Base-by-base conservation (phyloP, 2,888 invertebrate species). In the Empis stercorea region DNA sequence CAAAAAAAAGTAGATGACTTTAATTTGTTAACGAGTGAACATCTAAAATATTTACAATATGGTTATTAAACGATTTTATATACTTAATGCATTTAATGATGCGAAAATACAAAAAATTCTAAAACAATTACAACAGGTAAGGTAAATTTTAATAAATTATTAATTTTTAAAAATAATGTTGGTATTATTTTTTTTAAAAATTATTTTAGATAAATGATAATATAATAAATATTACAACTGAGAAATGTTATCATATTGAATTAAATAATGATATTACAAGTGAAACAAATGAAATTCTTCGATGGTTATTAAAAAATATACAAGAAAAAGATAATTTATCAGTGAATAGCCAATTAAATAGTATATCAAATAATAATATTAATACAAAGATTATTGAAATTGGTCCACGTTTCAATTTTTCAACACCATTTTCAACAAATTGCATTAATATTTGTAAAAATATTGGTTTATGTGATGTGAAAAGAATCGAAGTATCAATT, bases 401-500 rank as follows among this genome's bases (percentile, higher is more conserved):
- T 63, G 94, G 94, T 23, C 94, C 94, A 32, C 81, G 93, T 56
- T 82, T 93, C 57, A 92, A 93, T 69, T 95, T 95, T 66, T 93
- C 92, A 14, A 96, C 96, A 36, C 84, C 97, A 0, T 89, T 89
- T 65, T 95, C 94, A 1, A 95, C 93, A 55, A 97, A 97, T 71
- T 91, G 93, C 27, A 87, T 96, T 1, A 92, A 94, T 45, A 95
- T 96, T 56, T 94, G 92, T 63, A 80, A 81, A 54, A 85, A 89
- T 57, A 78, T 93, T 40, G 87, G 88, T 3, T 69, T 95, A 30
- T 69, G 71, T 37, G 77, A 81, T 63, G 76, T 97, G 5, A 74
- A 72, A 4, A 77, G 96, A 46, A 72, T 97, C 45, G 97, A 97
- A 71, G 75, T 79, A 32, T 87, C 88, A 1, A 80, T 78, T 5